Base-by-base conservation (phyloP, 2,113 vertebrate species). In the Vulpes ferrilata region DNA sequence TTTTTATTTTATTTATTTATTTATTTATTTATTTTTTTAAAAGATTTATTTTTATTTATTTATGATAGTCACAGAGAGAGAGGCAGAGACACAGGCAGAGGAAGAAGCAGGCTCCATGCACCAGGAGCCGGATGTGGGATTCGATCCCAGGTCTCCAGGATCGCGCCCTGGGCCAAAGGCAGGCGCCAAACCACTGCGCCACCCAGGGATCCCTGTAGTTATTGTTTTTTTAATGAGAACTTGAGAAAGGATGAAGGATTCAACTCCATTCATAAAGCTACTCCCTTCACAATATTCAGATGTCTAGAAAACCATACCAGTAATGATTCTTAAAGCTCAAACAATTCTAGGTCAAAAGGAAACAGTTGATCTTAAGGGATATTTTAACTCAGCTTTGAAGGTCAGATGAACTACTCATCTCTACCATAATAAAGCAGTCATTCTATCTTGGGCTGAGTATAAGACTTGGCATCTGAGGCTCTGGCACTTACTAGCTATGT, bases 321-420 rank as follows among this genome's bases (percentile, higher is more conserved):
- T 73, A 84, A 90, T 81, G 27, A 60, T 53, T 27, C 78, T 92
- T 80, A 3, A 3, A 94, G 38, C 20, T n/a, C 19, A 62, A 73
- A 57, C 0, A 87, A 73, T 89, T 84, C 43, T 88, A 69, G 57
- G 62, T 30, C 32, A 80, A 51, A 96, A 93, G 82, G 27, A 69
- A 94, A 71, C 1, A 55, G 32, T 8, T 43, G 32, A 43, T 95
- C 27, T 73, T 92, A 74, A 67, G 13, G n/a, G 32, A 35, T 69
- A 83, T 90, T 95, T 92, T 64, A 88, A 69, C 59, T 80, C 73
- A 88, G 43, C 25, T 95, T 53, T 96, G 83, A 92, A 93, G 57
- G 32, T 23, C 79, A 87, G 35, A 32, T 60, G 57, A 95, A 9
- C 23, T 93, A 87, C 5, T 80, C 38, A 27, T 57, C 67, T 90